Percentiles rank a stretch among this genome's conserved stretches.
phyloP scores from a whole-genome alignment of 2,113 vertebrate genomes.

The Peromyscus californicus region DNA sequence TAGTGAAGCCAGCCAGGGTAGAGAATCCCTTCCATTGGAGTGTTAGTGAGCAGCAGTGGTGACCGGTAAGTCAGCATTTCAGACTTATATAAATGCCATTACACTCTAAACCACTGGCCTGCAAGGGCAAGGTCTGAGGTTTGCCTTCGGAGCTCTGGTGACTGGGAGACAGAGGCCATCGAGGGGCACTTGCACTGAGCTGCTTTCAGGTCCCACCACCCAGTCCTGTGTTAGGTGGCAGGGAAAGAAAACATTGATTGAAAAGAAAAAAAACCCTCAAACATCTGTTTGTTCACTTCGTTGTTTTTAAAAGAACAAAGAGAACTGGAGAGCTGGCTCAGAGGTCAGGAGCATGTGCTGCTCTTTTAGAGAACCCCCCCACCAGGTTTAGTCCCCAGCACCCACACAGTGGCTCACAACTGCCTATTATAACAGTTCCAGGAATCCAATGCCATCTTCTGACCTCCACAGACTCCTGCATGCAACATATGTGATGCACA shows the following conservation, averaged over 20 bases:
- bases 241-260: constrained; percentile 1
- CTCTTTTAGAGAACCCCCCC: neutral
- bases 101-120: neutral
- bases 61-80: neutral
- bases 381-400: neutral
- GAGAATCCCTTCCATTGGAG: neutral
- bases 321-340: neutral
- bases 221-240: neutral
- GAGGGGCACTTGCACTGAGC: neutral
- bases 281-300: neutral
- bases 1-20: neutral
- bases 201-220: neutral
- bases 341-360: neutral
- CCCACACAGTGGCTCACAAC: neutral
- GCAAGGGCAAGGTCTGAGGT: neutral
- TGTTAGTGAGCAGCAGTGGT: neutral
- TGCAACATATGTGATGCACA: neutral
- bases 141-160: neutral
- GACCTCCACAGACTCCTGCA: neutral
- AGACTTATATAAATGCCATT: neutral
- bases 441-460: neutral
- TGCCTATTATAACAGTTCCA: neutral
- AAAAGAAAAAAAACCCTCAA: neutral
- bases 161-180: neutral
- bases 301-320: neutral